Evolutionary conservation across 2,113 vertebrate species (phyloP).

Genomic region (Barbus barbus): DNA sequence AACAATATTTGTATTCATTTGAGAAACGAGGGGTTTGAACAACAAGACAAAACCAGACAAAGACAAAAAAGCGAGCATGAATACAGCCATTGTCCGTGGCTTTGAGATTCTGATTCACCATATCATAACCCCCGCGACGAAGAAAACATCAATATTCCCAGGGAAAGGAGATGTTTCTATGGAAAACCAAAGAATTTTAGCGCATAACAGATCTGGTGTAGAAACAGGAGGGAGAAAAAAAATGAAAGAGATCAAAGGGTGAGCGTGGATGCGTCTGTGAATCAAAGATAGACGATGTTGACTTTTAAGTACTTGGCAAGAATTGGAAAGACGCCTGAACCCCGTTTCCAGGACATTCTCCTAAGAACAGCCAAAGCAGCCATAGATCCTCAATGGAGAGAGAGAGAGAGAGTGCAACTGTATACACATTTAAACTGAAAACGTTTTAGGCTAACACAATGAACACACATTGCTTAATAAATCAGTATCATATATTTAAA

Average conservation of each 20-base stretch:
- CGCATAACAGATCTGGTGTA: constrained; percentile 88
- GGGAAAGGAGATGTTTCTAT: constrained; percentile 98
- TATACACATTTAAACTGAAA: not conserved
- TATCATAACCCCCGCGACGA: constrained; percentile 99
- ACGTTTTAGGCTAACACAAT: too few species aligned
- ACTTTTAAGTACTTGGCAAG: constrained; percentile 86
- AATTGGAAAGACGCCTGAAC: constrained; percentile 76
- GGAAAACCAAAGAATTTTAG: constrained; percentile 97
- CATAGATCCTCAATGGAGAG: constrained; percentile 43
- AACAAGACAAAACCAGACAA: constrained; percentile 73
- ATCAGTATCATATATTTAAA: too few species aligned
- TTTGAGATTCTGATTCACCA: constrained; percentile 98
- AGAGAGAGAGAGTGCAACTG: not conserved
- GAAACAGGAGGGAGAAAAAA: constrained; percentile 54
- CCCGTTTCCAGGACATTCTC: constrained; percentile 77
- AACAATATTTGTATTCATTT: constrained; percentile 94
- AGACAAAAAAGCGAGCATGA: constrained; percentile 78
- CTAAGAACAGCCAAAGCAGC: constrained; percentile 66
- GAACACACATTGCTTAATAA: too few species aligned
- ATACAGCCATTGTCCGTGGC: constrained; percentile 89
- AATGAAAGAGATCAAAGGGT: constrained; percentile 93
- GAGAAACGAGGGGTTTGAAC: constrained; percentile 77
- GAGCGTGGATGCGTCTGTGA: constrained; percentile 81
- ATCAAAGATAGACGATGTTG: constrained; percentile 90
- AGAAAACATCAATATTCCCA: constrained; percentile 99